Evolutionary conservation across 2,888 invertebrate genomes (phyloP), one percentile per base, ranked within the genome.

Genomic region (Eupithecia inturbata): DNA sequence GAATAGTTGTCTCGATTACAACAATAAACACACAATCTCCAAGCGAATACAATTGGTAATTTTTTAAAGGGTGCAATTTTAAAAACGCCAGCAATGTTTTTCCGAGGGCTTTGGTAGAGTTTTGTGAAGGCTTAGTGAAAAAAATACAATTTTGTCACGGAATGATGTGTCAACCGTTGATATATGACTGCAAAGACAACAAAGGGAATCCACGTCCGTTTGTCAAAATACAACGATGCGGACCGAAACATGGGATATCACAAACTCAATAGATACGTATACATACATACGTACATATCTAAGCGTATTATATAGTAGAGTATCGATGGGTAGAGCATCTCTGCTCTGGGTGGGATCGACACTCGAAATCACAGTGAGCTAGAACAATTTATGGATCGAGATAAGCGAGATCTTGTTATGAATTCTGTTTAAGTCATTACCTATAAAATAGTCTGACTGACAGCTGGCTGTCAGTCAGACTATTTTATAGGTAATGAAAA

Each of bases 161-260:
- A 88, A 88, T 87, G 85, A 85, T 84, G 84, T 89, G 89, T 90
- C 90, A 87, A 77, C 83, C 85, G 82, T 86, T 92, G 92, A 93
- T 93, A 89, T 92, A 93, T 92, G 81, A 89, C 85, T 85, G 85
- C 85, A 87, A 87, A 89, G 83, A 87, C 87, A 90, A 93, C 92
- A 93, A 92, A 91, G 88, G 85, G 86, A 87, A 85, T 88, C 83
- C 86, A 88, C 86, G 87, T 88, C 84, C 87, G 90, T 89, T 89
- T 91, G 92, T 92, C 92, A 92, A 91, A 93, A 93, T 92, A 94
- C 89, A 92, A 91, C 89, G 88, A 85, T 83, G 82, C 87, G 89
- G 82, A 88, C 91, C 89, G 88, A 88, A 88, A 90, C 89, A 87
- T 85, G 87, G 89, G 57, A 26, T 57, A 87, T 87, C 82, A 85